Conservation (phyloP, 1,140 invertebrate genomes). For the Bacillus rossius region DNA sequence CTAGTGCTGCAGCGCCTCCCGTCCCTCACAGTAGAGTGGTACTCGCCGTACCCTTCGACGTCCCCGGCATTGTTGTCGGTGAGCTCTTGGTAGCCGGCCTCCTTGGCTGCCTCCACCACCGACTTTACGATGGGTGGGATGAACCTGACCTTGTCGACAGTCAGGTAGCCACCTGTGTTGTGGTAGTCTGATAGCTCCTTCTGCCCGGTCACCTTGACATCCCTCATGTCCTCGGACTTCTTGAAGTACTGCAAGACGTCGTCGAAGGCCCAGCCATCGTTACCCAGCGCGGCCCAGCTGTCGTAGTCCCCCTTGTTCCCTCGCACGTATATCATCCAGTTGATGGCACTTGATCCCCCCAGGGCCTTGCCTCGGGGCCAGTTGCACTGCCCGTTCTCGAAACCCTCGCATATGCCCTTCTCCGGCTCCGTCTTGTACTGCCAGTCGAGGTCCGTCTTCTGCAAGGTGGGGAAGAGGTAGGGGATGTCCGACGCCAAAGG, state of each 20-base stretch:
- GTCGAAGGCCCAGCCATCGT: conserved; percentile 46
- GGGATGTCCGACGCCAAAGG: conserved; percentile 1
- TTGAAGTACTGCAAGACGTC: conserved; percentile 52
- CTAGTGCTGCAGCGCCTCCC: conserved; percentile 57
- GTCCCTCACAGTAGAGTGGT: conserved; percentile 28
- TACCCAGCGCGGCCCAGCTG: conserved; percentile 48
- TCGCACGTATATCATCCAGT: conserved; percentile 53
- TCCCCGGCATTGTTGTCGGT: not conserved
- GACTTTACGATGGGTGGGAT: not conserved
- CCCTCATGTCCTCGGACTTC: conserved; percentile 16
- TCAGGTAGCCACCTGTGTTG: conserved; percentile 24
- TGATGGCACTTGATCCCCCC: conserved; percentile 40
- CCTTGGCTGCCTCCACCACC: not conserved
- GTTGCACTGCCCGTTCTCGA: conserved; percentile 27
- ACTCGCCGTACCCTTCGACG: not conserved
- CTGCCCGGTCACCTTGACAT: conserved; percentile 49
- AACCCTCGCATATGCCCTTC: conserved; percentile 41
- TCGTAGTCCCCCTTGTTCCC: conserved; percentile 53
- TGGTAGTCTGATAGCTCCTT: conserved; percentile 47
- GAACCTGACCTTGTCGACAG: not conserved
- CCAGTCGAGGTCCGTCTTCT: conserved; percentile 40
- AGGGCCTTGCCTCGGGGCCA: conserved; percentile 21
- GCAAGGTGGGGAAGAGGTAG: conserved; percentile 16
- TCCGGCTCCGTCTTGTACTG: conserved; percentile 46
- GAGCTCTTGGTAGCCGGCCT: conserved; percentile 2